Evolutionary conservation across 1,140 invertebrate genomes (phyloP).

Genomic region (Drosophila insularis): DNA sequence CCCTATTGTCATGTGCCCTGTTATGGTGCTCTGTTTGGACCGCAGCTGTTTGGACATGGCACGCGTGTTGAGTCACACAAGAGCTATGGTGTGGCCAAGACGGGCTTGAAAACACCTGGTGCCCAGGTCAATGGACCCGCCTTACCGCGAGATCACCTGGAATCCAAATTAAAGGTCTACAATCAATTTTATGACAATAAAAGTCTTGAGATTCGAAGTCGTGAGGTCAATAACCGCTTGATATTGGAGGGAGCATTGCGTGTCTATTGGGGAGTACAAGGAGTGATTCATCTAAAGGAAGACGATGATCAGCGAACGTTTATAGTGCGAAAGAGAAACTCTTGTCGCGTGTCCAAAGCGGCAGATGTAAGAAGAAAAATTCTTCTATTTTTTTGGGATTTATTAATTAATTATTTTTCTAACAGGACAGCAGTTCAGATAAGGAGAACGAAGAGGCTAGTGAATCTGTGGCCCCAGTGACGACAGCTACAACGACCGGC

Average conservation of each 20-base stretch:
- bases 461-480: constrained; percentile 70
- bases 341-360: constrained; percentile 83
- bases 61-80: constrained; percentile 93
- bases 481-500: constrained; percentile 59
- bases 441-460: constrained; percentile 78
- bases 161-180: constrained; percentile 88
- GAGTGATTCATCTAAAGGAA: constrained; percentile 93
- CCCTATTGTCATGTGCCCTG: constrained; percentile 96
- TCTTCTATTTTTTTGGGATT: neutral
- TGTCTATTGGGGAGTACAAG: constrained; percentile 93
- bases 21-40: constrained; percentile 94
- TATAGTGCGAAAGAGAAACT: constrained; percentile 88
- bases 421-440: constrained; percentile 73
- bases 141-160: constrained; percentile 87
- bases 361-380: constrained; percentile 49
- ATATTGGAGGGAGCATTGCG: constrained; percentile 90
- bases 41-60: constrained; percentile 93
- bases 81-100: constrained; percentile 89
- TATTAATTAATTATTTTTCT: neutral
- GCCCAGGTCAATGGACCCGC: constrained; percentile 75
- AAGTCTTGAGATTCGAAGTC: constrained; percentile 88
- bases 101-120: constrained; percentile 69
- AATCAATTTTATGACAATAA: constrained; percentile 92
- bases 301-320: constrained; percentile 92
- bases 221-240: constrained; percentile 90